Conservation (phyloP, 2,113 vertebrate genomes). For the Nibea albiflora region DNA sequence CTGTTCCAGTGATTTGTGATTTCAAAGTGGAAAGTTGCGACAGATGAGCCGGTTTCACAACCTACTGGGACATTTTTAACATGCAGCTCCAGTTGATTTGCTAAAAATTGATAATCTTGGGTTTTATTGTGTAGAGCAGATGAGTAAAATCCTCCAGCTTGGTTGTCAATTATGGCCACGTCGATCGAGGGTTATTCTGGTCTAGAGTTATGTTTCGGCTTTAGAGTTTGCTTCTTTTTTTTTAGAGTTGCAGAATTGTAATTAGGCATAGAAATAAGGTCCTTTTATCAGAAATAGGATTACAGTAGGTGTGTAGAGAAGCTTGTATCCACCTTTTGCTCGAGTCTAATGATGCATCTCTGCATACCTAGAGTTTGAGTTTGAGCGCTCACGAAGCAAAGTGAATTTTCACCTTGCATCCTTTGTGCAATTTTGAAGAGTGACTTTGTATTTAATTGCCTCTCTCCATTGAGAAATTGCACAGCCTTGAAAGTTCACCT, state of each 20-base stretch:
- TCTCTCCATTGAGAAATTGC: not conserved
- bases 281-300: not conserved
- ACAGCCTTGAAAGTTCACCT: not conserved
- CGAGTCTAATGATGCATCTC: no score
- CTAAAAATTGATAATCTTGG: not conserved
- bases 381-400: not conserved
- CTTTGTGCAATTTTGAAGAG: not conserved
- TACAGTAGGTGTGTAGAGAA: not conserved
- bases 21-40: constrained; percentile 2
- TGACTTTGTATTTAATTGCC: not conserved
- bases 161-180: not conserved
- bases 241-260: not conserved
- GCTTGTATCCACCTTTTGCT: not conserved
- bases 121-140: not conserved
- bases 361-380: not conserved
- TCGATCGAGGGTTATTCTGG: not conserved
- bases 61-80: not conserved
- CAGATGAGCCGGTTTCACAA: not conserved
- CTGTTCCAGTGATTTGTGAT: constrained; percentile 2
- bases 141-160: not conserved
- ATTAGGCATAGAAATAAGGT: not conserved
- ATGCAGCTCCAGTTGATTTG: not conserved
- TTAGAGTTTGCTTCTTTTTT: not conserved
- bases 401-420: not conserved
- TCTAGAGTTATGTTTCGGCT: not conserved